Percentiles rank a stretch among this genome's conserved stretches.
These are phyloP conservation scores for Caenorhabditis elegans DNA, from an alignment of 1,140 invertebrate species.

Conservation along the genomic window DNA sequence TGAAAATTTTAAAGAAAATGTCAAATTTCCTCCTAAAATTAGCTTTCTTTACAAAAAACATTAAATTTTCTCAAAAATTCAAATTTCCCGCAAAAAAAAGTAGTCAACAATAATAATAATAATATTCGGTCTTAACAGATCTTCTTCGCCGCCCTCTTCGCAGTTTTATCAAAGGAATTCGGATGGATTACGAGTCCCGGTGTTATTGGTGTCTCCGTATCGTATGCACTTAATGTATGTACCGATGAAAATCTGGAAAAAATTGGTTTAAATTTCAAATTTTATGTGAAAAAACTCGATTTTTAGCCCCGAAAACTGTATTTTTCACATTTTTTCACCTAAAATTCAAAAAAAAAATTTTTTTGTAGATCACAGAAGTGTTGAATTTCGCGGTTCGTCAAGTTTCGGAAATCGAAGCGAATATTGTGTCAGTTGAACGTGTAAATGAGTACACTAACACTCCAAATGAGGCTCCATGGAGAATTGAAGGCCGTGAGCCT, in stretches of 20 bases:
- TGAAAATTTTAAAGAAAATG: no score
- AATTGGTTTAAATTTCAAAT: no score
- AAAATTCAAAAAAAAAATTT: neutral
- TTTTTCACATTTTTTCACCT: conserved; percentile 26
- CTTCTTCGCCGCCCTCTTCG: conserved; percentile 70
- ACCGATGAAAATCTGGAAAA: neutral
- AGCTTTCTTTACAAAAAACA: no score
- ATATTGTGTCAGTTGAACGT: conserved; percentile 94
- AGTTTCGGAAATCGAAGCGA: conserved; percentile 93
- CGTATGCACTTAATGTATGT: conserved; percentile 61
- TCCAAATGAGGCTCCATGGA: conserved; percentile 42
- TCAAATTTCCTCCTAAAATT: no score
- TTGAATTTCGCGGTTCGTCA: conserved; percentile 93
- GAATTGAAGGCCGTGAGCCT: conserved; percentile 24
- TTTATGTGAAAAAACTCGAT: no score
- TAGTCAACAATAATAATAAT: no score
- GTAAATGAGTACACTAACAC: conserved; percentile 84
- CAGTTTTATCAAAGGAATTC: conserved; percentile 60
- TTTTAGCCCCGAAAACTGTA: conserved; percentile 25
- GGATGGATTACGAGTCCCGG: conserved; percentile 71
- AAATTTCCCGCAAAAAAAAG: no score
- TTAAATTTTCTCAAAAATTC: no score
- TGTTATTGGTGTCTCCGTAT: conserved; percentile 66
- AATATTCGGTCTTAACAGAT: neutral
- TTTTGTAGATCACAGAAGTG: conserved; percentile 79